Percentiles rank a stretch among this genome's conserved stretches.
Conservation (phyloP, 2,888 invertebrate species). For the Autographa pulchrina region DNA sequence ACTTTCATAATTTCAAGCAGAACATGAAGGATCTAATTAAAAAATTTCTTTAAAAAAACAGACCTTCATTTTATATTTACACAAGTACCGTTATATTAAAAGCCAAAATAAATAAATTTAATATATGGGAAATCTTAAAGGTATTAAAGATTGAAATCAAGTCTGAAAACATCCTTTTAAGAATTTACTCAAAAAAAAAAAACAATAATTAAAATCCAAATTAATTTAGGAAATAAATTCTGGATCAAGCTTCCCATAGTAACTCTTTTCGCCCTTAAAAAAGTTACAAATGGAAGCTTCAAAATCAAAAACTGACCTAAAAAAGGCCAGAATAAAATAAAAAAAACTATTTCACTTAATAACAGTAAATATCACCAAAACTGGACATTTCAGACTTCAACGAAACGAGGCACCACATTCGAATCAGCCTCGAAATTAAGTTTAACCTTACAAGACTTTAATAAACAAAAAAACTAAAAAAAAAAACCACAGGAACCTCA, state of each 20-base stretch:
- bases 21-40: background rate
- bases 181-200: background rate
- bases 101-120: background rate
- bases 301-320: too few relatives aligned
- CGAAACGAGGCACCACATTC: background rate
- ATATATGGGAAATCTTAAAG: background rate
- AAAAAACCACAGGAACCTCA: slow-evolving; percentile 49
- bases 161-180: background rate
- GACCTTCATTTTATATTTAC: background rate
- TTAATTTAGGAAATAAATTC: too few relatives aligned
- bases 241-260: too few relatives aligned
- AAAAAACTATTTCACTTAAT: too few relatives aligned
- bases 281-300: too few relatives aligned
- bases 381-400: background rate
- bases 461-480: background rate
- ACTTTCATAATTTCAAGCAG: background rate
- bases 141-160: background rate
- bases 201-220: background rate
- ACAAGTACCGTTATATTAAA: background rate
- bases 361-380: background rate
- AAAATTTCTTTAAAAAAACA: background rate
- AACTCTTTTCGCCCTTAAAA: too few relatives aligned
- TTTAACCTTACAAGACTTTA: background rate
- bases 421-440: background rate
- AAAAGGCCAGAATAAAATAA: too few relatives aligned